Percentiles rank a stretch among this genome's conserved stretches.
Evolutionary conservation across 2,888 invertebrate species (phyloP).

Genomic region (Hanleya hanleyi): DNA sequence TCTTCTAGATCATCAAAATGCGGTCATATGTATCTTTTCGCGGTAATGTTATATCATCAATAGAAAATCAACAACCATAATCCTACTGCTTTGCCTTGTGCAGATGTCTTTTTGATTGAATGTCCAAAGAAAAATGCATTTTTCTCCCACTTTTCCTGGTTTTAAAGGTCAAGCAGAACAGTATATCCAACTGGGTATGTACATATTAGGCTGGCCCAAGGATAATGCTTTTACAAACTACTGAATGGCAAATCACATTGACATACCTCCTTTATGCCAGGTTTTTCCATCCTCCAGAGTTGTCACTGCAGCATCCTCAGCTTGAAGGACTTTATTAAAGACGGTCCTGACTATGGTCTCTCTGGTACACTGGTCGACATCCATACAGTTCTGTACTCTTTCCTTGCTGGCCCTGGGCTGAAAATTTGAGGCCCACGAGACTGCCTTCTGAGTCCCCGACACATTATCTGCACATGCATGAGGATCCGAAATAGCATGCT

Average conservation of each 20-base stretch:
- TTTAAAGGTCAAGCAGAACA: no score
- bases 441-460: background rate
- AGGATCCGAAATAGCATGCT: background rate
- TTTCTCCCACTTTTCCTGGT: no score
- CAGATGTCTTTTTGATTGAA: no score
- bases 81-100: no score
- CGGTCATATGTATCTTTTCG: no score
- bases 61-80: no score
- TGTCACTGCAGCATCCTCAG: conserved; percentile 33
- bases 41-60: no score
- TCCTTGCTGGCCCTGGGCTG: conserved; percentile 77
- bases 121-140: no score
- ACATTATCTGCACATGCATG: background rate
- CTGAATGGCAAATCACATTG: background rate
- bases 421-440: conserved; percentile 56
- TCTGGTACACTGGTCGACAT: conserved; percentile 81
- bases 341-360: conserved; percentile 80
- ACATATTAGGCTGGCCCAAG: no score
- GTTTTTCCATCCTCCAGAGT: conserved; percentile 39
- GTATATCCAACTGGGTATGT: no score
- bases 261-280: conserved; percentile 68
- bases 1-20: no score
- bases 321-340: conserved; percentile 77
- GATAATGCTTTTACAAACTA: background rate
- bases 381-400: conserved; percentile 89